Conservation (phyloP, 2,888 invertebrate species). For the Labia minor region DNA sequence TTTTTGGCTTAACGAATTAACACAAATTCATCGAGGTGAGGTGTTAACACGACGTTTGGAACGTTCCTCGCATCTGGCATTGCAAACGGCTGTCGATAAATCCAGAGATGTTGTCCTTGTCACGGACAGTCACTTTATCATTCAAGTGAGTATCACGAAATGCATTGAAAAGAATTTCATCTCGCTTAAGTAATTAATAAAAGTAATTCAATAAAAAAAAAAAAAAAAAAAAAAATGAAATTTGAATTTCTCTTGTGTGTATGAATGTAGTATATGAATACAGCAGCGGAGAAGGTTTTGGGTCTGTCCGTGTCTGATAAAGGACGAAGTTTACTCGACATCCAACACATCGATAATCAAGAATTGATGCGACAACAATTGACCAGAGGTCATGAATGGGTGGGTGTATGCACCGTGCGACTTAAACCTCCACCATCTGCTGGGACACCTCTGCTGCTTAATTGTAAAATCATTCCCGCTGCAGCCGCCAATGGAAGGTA, state of each 20-base stretch:
- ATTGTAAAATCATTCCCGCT: constrained; percentile 69
- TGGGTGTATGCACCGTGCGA: constrained; percentile 50
- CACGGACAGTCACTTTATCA: constrained; percentile 71
- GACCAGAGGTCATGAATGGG: constrained; percentile 61
- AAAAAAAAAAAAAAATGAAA: no score
- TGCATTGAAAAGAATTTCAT: no score
- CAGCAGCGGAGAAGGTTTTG: constrained; percentile 70
- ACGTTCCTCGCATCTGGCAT: constrained; percentile 38
- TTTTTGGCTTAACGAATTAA: constrained; percentile 53
- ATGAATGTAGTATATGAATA: constrained; percentile 70
- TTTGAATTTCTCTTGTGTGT: no score
- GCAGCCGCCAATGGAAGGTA: constrained; percentile 49
- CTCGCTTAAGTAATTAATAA: no score
- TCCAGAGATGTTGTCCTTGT: constrained; percentile 78
- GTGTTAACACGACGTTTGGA: constrained; percentile 53
- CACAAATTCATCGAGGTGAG: constrained; percentile 69
- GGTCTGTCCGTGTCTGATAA: constrained; percentile 59
- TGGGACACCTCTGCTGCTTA: constrained; percentile 63
- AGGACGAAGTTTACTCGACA: constrained; percentile 48
- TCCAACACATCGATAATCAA: constrained; percentile 42
- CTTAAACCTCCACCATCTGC: constrained; percentile 60
- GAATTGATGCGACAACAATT: constrained; percentile 50
- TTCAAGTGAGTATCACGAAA: constrained; percentile 58
- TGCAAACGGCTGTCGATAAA: constrained; percentile 76
- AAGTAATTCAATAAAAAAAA: no score